Conservation (phyloP, 2,113 vertebrate genomes). For the Tetraodon nigroviridis region DNA sequence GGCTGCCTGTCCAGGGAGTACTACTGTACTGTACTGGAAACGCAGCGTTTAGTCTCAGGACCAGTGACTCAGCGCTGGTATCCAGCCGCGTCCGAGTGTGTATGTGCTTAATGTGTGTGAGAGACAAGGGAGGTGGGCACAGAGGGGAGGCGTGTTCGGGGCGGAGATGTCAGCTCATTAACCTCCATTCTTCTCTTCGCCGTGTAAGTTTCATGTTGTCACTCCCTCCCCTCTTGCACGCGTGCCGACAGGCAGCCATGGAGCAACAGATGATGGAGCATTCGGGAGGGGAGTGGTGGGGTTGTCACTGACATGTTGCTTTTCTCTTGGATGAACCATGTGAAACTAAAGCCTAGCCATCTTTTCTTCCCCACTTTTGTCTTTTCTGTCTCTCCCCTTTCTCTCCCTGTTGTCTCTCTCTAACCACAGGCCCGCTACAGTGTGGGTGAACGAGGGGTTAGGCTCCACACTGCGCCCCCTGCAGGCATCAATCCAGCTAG, state of each 20-base stretch:
- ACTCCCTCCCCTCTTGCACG: conserved; percentile 56
- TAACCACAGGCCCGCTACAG: conserved; percentile 74
- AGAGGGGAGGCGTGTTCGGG: conserved; percentile 49
- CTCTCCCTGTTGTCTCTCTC: conserved; percentile 52
- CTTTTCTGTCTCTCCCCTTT: conserved; percentile 52
- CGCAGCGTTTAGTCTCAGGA: conserved; percentile 15
- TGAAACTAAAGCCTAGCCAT: conserved; percentile 67
- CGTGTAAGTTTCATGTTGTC: conserved; percentile 63
- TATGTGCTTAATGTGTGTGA: conserved; percentile 45
- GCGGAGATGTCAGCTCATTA: conserved; percentile 70
- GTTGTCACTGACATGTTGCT: conserved; percentile 52
- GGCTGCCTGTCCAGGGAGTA: conserved; percentile 1
- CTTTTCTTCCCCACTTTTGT: conserved; percentile 65
- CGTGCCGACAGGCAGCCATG: conserved; percentile 22
- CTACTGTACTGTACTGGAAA: conserved; percentile 3
- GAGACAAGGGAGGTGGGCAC: conserved; percentile 34
- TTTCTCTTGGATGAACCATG: conserved; percentile 55
- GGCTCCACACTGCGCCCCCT: conserved; percentile 67
- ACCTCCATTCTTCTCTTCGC: conserved; percentile 64
- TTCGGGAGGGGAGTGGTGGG: conserved; percentile 6
- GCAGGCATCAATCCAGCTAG: conserved; percentile 69
- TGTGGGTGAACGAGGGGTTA: conserved; percentile 70
- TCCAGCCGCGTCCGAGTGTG: conserved; percentile 38
- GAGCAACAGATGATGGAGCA: conserved; percentile 17
- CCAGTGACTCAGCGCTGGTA: conserved; percentile 39